phyloP scores from a whole-genome alignment of 2,888 invertebrate species.

The Drosophila rellima region DNA sequence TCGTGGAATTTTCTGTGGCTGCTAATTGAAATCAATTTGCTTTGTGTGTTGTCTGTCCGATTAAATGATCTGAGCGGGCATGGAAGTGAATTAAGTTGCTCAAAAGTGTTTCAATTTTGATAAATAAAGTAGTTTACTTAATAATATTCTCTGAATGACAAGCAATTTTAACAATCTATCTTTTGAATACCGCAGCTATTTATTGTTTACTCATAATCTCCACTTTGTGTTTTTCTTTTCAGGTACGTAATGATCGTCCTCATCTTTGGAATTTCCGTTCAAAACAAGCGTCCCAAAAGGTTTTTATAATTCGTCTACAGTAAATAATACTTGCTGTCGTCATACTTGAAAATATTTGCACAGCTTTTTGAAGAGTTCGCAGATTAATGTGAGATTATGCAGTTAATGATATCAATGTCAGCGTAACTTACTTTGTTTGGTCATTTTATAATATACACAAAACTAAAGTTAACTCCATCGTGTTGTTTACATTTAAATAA shows the following conservation, averaged over 20 bases:
- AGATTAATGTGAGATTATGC: constrained; percentile 13
- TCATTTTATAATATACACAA: neutral
- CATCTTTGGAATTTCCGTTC: constrained; percentile 9
- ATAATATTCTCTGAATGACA: neutral
- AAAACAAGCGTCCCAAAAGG: constrained; percentile 3
- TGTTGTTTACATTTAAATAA: too few species aligned
- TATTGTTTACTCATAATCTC: neutral
- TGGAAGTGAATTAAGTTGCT: neutral
- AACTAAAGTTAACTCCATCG: neutral
- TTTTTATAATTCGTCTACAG: neutral
- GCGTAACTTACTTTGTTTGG: neutral
- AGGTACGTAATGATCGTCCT: constrained; percentile 34
- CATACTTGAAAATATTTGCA: constrained; percentile 26
- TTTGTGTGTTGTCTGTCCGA: constrained; percentile 1
- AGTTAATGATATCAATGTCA: constrained; percentile 4
- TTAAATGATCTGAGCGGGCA: constrained; percentile 15
- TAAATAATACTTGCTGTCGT: neutral
- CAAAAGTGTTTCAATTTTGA: neutral
- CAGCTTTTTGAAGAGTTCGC: neutral
- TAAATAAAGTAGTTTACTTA: neutral
- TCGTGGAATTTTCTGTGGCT: constrained; percentile 12
- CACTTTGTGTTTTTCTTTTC: constrained; percentile 19
- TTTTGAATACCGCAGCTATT: neutral
- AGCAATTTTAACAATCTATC: neutral
- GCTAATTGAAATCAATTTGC: constrained; percentile 30